phyloP scores from a whole-genome alignment of 2,113 vertebrate genomes.

The Emydura subglobosa region DNA sequence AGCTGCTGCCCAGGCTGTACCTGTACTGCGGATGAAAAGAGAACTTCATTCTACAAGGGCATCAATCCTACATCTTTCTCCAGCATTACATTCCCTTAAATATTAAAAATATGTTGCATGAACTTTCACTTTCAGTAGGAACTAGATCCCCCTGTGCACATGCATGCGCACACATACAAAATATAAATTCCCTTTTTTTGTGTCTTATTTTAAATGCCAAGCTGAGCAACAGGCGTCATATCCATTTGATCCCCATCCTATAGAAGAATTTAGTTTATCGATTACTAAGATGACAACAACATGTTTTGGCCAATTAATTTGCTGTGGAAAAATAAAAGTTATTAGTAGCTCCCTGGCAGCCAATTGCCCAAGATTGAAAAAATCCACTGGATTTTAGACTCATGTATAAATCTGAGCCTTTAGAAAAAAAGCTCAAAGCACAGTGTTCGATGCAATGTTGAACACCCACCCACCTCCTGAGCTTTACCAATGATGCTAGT shows the following conservation, averaged over 20 bases:
- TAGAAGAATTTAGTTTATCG: no score
- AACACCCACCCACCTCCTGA: neutral
- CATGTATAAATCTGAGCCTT: neutral
- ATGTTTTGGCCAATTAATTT: neutral
- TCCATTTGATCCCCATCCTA: no score
- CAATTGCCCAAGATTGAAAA: neutral
- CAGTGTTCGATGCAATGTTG: neutral
- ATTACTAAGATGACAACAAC: neutral
- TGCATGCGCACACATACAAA: no score
- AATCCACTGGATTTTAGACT: neutral
- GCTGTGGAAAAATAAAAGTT: rapidly evolving
- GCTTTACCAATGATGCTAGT: neutral
- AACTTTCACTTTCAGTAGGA: no score
- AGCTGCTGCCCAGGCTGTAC: neutral
- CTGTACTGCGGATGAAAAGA: neutral
- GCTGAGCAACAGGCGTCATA: no score
- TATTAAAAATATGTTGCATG: no score
- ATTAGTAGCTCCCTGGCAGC: neutral
- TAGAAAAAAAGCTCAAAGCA: neutral
- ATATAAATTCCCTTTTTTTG: no score
- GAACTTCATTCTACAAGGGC: neutral
- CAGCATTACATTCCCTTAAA: neutral
- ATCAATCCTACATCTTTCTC: neutral
- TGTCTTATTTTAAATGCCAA: no score
- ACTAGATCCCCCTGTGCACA: no score